A percentile compares a stretch with the other conserved stretches of the same genome.
Conservation (phyloP, 2,113 vertebrate species). For the Epinephelus lanceolatus region DNA sequence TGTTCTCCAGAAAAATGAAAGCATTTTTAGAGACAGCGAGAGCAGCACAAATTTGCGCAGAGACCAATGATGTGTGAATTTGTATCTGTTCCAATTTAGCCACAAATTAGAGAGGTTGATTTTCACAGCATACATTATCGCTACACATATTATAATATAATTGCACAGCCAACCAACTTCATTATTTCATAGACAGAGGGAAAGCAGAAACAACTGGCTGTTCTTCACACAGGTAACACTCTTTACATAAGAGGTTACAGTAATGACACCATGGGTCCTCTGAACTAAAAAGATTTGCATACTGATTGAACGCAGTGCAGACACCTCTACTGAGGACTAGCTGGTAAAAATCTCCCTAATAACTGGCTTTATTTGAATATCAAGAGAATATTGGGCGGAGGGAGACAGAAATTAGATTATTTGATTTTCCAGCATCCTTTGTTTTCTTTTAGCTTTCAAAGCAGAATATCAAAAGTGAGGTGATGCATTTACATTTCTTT, state of each 20-base stretch:
- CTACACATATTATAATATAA: constrained; percentile 51
- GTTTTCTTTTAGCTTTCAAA: constrained; percentile 42
- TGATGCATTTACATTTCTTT: constrained; percentile 22
- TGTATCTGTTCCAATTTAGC: constrained; percentile 27
- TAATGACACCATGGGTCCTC: constrained; percentile 62
- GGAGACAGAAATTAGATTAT: constrained; percentile 39
- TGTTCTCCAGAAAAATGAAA: not conserved
- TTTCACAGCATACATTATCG: constrained; percentile 43
- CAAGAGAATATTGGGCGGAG: constrained; percentile 62
- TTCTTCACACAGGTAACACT: constrained; percentile 49
- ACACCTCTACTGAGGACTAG: constrained; percentile 36
- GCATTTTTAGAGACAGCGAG: not conserved
- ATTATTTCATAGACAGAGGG: constrained; percentile 54
- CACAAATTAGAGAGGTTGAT: constrained; percentile 45
- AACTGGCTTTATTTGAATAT: constrained; percentile 76
- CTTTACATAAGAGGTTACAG: constrained; percentile 68
- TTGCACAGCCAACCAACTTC: constrained; percentile 42
- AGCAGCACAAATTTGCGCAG: not conserved
- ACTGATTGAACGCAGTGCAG: constrained; percentile 65
- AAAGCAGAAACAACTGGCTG: constrained; percentile 45
- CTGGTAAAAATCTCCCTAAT: constrained; percentile 54
- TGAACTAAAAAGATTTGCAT: constrained; percentile 77
- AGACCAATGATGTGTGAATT: not conserved
- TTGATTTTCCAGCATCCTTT: constrained; percentile 43
- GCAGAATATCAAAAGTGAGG: constrained; percentile 40